These are phyloP conservation scores for Lycocerus yunnanus DNA, from an alignment of 2,888 invertebrate species.

Conservation along the genomic window DNA sequence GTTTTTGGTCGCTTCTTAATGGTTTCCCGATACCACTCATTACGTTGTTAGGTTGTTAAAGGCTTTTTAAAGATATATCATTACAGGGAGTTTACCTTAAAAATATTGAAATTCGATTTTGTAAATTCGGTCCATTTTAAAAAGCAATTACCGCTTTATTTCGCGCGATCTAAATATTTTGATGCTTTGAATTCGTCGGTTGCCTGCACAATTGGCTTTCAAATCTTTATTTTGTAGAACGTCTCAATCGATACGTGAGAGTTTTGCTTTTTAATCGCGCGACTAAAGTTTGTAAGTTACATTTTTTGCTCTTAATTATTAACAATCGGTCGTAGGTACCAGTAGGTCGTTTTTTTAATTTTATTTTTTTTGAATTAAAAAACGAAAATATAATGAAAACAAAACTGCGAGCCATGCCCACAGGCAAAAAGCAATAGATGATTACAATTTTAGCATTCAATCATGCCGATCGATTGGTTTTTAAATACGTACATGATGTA, in stretches of 20 bases:
- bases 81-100: not conserved
- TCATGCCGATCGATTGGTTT: not conserved
- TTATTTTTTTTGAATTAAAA: not conserved
- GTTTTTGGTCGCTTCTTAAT: constrained; percentile 1
- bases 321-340: not conserved
- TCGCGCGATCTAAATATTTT: not conserved
- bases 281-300: not conserved
- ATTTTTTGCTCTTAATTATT: not conserved
- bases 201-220: not conserved
- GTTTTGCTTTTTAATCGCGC: not conserved
- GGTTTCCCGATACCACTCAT: constrained; percentile 2
- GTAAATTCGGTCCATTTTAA: not conserved
- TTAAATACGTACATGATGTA: not conserved
- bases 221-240: not conserved
- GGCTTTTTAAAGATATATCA: not conserved
- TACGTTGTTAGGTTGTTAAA: constrained; percentile 2
- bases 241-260: not conserved
- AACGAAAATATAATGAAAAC: not conserved
- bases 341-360: too few relatives aligned
- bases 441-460: not conserved
- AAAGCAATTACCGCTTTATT: not conserved
- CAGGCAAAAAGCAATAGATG: not conserved
- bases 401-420: not conserved
- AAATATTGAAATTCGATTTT: not conserved
- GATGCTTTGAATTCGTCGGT: not conserved